phyloP scores from a whole-genome alignment of 2,113 vertebrate species.

The Scopus umbretta region DNA sequence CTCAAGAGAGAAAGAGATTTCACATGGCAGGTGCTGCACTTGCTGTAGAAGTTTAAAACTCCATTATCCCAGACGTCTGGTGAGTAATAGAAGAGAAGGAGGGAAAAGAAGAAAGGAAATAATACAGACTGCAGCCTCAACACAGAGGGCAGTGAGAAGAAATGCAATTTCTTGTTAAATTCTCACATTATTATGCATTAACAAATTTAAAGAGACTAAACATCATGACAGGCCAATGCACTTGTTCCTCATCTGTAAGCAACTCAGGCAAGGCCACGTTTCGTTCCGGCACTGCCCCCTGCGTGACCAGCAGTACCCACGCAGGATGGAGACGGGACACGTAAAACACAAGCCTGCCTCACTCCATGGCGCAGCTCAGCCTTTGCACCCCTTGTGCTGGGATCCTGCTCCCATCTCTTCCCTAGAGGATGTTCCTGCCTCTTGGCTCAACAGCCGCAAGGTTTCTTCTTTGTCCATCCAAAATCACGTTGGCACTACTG shows the following conservation, averaged over 20 bases:
- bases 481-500: fast-evolving
- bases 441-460: background rate
- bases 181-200: background rate
- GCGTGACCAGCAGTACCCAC: fast-evolving
- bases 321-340: background rate
- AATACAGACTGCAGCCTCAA: background rate
- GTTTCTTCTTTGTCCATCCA: background rate
- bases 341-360: background rate
- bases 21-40: conserved; percentile 10
- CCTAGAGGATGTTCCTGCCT: background rate
- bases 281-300: background rate
- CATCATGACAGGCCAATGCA: fast-evolving
- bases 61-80: background rate
- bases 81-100: background rate
- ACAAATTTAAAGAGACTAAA: background rate
- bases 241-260: background rate
- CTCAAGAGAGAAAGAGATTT: background rate
- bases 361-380: background rate
- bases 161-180: background rate
- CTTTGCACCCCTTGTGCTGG: background rate
- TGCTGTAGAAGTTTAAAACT: background rate
- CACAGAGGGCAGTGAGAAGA: background rate
- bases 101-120: background rate
- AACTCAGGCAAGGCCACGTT: background rate
- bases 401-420: background rate